phyloP scores from a whole-genome alignment of 2,888 invertebrate genomes.

The Nomada fucata region DNA sequence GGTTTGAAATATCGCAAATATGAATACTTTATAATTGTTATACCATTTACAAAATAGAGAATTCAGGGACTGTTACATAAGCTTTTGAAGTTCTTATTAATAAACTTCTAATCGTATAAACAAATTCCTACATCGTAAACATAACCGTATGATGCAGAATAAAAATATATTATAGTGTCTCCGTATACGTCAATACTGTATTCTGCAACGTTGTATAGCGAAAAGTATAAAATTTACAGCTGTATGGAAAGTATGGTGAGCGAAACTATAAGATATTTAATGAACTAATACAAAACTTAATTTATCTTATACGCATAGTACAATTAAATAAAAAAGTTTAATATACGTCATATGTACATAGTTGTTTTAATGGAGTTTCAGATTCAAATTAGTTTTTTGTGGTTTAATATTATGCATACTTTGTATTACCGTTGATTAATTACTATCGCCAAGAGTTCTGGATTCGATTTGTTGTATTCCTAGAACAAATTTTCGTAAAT shows the following conservation, averaged over 20 bases:
- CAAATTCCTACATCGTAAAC: constrained; percentile 7
- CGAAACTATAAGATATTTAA: neutral
- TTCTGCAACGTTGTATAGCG: neutral
- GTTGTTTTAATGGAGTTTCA: neutral
- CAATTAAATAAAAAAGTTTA: neutral
- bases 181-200: constrained; percentile 7
- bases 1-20: neutral
- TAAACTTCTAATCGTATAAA: neutral
- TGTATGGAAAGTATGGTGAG: neutral
- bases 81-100: neutral
- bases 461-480: neutral
- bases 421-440: neutral
- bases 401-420: neutral
- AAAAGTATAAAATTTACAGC: constrained; percentile 15
- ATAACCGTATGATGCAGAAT: constrained; percentile 4
- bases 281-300: neutral
- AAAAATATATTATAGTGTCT: neutral
- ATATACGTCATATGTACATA: neutral
- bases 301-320: neutral
- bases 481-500: neutral
- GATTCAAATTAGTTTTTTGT: neutral
- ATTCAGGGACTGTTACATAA: constrained; percentile 22
- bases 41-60: constrained; percentile 15
- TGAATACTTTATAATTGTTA: constrained; percentile 1
- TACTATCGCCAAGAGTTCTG: neutral